phyloP scores from a whole-genome alignment of 2,888 invertebrate genomes.

The Meiosimyza decipiens region DNA sequence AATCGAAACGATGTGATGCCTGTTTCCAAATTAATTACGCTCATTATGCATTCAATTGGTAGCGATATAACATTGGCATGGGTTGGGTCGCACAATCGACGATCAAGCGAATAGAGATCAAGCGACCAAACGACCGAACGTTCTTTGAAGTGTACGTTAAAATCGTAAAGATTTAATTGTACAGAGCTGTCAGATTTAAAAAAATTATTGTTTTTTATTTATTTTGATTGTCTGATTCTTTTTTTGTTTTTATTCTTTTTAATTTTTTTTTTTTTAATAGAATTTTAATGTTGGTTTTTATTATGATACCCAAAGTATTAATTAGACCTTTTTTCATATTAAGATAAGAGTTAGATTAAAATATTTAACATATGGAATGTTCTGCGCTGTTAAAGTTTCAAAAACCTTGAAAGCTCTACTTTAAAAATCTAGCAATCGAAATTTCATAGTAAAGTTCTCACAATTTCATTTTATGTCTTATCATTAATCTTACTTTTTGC shows the following conservation, averaged over 20 bases:
- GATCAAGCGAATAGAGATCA: constrained; percentile 29
- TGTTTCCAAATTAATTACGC: constrained; percentile 35
- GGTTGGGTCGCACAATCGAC: constrained; percentile 28
- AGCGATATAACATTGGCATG: constrained; percentile 1
- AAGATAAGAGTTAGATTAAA: too few species aligned
- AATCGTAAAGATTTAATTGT: constrained; percentile 11
- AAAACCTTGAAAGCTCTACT: too few species aligned
- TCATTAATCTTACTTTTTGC: too few species aligned
- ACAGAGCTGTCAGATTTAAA: constrained; percentile 14
- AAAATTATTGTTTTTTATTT: neutral
- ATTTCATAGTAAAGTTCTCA: too few species aligned
- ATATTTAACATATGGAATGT: too few species aligned
- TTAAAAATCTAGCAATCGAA: too few species aligned
- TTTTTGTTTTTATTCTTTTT: neutral
- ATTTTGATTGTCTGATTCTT: neutral
- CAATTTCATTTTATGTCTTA: too few species aligned
- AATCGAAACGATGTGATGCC: constrained; percentile 12
- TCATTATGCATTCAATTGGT: constrained; percentile 35
- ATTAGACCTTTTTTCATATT: too few species aligned
- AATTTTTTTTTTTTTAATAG: neutral
- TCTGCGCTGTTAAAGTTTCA: too few species aligned
- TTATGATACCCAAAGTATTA: too few species aligned
- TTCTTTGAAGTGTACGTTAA: neutral
- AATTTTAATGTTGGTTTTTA: neutral
- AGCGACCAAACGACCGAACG: neutral